Evolutionary conservation across 1,140 invertebrate species (phyloP).

Genomic region (Cephus cinctus): DNA sequence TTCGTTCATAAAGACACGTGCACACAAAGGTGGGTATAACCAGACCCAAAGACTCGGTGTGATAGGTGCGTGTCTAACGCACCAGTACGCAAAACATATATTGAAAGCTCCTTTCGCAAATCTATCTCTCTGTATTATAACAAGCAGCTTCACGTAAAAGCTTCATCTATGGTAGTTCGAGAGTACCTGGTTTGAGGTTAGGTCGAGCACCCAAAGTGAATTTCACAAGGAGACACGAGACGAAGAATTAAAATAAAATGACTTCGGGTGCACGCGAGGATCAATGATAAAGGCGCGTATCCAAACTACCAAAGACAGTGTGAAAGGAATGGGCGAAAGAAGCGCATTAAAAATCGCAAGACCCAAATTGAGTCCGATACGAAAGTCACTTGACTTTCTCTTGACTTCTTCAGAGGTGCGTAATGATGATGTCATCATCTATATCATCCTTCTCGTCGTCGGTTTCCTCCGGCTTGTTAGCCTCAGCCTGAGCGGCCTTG

Average conservation of each 20-base stretch:
- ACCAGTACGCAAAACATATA: too few species aligned
- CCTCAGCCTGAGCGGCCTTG: conserved; percentile 61
- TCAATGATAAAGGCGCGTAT: conserved; percentile 6
- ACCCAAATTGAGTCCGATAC: too few species aligned
- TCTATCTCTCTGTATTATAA: neutral
- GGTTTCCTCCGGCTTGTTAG: conserved; percentile 65
- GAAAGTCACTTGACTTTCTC: too few species aligned
- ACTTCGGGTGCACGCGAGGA: conserved; percentile 9
- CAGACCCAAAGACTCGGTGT: too few species aligned
- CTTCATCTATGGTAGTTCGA: conserved; percentile 8
- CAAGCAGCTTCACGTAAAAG: conserved; percentile 7
- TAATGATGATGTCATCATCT: conserved; percentile 82
- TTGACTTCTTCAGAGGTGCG: conserved; percentile 77
- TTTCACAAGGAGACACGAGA: too few species aligned
- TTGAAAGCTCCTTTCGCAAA: too few species aligned
- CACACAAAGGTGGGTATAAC: too few species aligned
- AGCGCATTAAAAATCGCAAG: conserved; percentile 23
- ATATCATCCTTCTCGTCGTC: conserved; percentile 83
- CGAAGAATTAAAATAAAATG: neutral
- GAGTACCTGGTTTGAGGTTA: conserved; percentile 6
- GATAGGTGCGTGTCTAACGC: too few species aligned
- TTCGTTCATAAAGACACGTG: too few species aligned
- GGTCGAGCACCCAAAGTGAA: conserved; percentile 13
- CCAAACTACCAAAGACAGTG: conserved; percentile 17
- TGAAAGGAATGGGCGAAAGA: conserved; percentile 24